A percentile compares a stretch with the other conserved stretches of the same genome.
phyloP scores from a whole-genome alignment of 2,797 vertebrate genomes.

The Clamator glandarius region DNA sequence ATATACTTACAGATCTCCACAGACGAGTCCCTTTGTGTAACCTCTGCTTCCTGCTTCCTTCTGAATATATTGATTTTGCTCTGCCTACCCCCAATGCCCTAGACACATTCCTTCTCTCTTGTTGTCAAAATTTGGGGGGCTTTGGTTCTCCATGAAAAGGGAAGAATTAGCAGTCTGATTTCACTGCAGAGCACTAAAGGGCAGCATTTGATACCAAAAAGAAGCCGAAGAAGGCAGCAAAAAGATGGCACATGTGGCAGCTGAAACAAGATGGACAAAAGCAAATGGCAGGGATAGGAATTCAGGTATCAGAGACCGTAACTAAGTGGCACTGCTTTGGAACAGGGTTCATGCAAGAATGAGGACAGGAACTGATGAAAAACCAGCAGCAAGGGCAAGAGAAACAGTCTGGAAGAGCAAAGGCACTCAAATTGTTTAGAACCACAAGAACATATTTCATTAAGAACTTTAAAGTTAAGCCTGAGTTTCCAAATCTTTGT shows the following conservation, averaged over 20 bases:
- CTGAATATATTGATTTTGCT: not conserved
- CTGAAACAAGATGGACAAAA: not conserved
- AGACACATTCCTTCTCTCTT: not conserved
- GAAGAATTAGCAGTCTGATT: not conserved
- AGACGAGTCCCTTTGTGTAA: not conserved
- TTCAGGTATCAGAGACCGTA: not conserved
- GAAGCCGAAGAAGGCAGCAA: not conserved
- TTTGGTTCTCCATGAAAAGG: not conserved
- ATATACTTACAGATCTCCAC: not conserved
- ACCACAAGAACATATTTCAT: not conserved
- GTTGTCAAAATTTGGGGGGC: not conserved
- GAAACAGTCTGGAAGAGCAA: not conserved
- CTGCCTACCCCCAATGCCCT: not conserved
- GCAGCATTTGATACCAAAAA: not conserved
- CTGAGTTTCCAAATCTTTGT: not conserved
- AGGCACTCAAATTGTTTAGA: not conserved
- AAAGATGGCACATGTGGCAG: fast-evolving
- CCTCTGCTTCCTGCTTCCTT: not conserved
- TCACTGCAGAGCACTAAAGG: not conserved
- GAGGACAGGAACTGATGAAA: not conserved
- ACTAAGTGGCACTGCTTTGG: not conserved
- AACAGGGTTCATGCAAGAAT: not conserved
- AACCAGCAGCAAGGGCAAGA: not conserved
- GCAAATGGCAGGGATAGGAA: not conserved
- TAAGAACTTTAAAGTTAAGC: not conserved